Base-by-base conservation (phyloP, 2,888 invertebrate species). In the Erebia palarica region DNA sequence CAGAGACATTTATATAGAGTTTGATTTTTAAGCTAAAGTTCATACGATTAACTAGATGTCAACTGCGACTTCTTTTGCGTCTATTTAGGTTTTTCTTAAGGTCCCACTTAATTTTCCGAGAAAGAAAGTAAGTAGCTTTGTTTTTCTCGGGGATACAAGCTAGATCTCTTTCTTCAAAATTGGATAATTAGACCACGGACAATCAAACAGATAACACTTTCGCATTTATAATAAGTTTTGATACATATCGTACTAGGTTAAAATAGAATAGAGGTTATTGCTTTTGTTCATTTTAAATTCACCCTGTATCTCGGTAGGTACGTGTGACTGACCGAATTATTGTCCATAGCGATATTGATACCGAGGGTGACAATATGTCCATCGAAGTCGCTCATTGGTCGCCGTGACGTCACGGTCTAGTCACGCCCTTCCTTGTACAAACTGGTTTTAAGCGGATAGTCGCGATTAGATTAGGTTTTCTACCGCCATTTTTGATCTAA, bases 291-390 rank as follows among this genome's bases (percentile, higher is more conserved):
- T 18, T 63, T 49, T 63, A 13, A 21, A 63, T 21, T 49, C 63
- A 49, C 9, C 49, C 57, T 58, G 57, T 58, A 61, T 44, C n/a
- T 61, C 13, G 21, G 47, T 63, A 21, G 47, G 47, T 63, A 13
- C 18, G 14, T 18, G 14, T 60, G 21, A 9, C 13, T 63, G 63
- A 18, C 63, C 63, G 57, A 44, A 66, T 70, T 73, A 68, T 65
- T 70, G 69, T 69, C 76, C 60, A 69, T 14, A 44, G 57, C 44
- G 16, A 44, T 57, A 73, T 69, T 68, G 66, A 66, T 70, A 72
- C 64, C 71, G 76, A 83, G 89, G 89, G 90, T 88, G 89, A 87
- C 90, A 87, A 89, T 87, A 81, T 86, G 81, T 81, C 71, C 72
- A 59, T 27, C 67, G 59, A 68, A 80, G 80, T 77, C 79, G 77